Conservation (phyloP, 2,113 vertebrate genomes). For the Eubucco bourcierii region DNA sequence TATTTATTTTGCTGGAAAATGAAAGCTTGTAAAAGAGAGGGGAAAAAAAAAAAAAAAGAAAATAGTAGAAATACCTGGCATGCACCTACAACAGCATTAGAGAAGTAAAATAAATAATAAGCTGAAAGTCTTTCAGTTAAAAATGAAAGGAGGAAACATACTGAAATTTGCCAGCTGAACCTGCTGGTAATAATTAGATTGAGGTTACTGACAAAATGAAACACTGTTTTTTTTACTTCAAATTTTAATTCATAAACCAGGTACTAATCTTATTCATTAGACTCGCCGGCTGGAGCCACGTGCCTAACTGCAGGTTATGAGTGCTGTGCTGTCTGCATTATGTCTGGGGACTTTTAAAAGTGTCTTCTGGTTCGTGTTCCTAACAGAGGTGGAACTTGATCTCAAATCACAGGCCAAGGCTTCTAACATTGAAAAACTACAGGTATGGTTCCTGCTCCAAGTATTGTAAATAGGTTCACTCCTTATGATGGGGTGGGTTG, state of each 20-base stretch:
- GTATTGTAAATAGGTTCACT: not conserved
- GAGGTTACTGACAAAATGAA: constrained; percentile 66
- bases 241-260: constrained; percentile 61
- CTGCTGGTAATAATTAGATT: constrained; percentile 67
- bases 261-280: constrained; percentile 8
- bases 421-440: not conserved
- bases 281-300: not conserved
- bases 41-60: not conserved
- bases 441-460: not conserved
- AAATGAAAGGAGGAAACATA: not conserved
- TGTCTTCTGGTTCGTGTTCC: constrained; percentile 10
- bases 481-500: not conserved
- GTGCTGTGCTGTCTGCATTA: not conserved
- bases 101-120: constrained; percentile 51
- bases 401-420: not conserved
- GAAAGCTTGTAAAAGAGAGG: constrained; percentile 17
- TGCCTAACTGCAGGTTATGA: constrained; percentile 23
- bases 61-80: constrained; percentile 18
- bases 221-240: constrained; percentile 45
- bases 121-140: constrained; percentile 26
- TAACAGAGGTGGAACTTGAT: not conserved
- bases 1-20: constrained; percentile 65
- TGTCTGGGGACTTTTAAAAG: constrained; percentile 41
- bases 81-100: constrained; percentile 18
- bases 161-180: constrained; percentile 30